Evolutionary conservation across 2,113 vertebrate genomes (phyloP), one percentile per base, ranked within the genome.

Genomic region (Saguinus imperator): DNA sequence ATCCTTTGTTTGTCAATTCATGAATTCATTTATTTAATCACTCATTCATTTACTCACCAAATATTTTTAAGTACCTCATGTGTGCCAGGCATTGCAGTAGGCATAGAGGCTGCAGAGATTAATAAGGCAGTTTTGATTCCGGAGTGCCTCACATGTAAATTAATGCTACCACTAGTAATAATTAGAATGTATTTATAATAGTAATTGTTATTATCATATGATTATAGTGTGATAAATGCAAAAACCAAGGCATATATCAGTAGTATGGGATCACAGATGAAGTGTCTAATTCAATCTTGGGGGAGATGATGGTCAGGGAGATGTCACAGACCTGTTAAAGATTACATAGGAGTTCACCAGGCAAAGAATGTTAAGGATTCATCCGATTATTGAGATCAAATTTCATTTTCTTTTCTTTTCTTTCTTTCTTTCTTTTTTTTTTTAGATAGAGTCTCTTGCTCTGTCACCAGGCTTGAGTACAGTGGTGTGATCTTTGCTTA

Each of bases 21-120:
- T 76, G 58, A 88, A 85, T 94, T 92, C 66, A 52, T 82, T 92
- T 84, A 92, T 89, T 61, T 85, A 94, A 72, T 70, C 18, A 79
- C 40, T 92, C n/a, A 81, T 55, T 93, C 57, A 75, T 52, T 88
- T 8, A 94, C 73, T 95, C 66, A 48, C 55, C 61, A 94, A 91
- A 68, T 82, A 95, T 45, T 84, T 96, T 85, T 92, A 93, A 88
- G 40, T 11, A 91, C 25, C 16, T 91, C 48, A 40, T 76, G 27
- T 91, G 45, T 77, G 82, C 17, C 40, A 85, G 45, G 20, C n/a
- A 85, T 82, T 80, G n/a, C 17, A 37, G 8, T 83, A 91, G 61
- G 61, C 20, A 75, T 94, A 64, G 20, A 94, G 29, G 66, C 20
- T 73, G 57, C n/a, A 90, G 52, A 91, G 37, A 35, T 88, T 73